phyloP scores from a whole-genome alignment of 2,113 vertebrate species.

The Sardina pilchardus region DNA sequence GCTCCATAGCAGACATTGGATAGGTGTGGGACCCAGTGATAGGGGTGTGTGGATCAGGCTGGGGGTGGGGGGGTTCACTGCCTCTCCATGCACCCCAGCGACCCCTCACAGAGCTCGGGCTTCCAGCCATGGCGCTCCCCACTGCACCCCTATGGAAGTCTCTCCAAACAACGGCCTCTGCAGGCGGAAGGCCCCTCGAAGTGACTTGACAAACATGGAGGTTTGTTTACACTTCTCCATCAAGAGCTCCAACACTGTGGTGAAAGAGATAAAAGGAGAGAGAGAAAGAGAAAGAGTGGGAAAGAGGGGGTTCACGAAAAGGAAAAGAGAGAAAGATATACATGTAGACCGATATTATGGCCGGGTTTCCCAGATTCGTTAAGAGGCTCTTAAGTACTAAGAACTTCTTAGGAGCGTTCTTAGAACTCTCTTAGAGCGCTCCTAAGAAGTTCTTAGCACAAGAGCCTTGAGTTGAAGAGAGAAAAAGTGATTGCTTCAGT shows the following conservation, averaged over 20 bases:
- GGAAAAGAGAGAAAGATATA: background rate
- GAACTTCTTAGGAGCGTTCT: no score
- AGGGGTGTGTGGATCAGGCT: background rate
- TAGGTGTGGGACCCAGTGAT: conserved; percentile 45
- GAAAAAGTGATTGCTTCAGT: no score
- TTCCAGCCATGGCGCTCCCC: conserved; percentile 7
- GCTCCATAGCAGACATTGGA: conserved; percentile 19
- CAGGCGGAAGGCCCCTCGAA: conserved; percentile 40
- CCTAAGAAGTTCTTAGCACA: no score
- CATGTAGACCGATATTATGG: no score
- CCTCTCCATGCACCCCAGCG: background rate
- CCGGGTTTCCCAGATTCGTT: no score
- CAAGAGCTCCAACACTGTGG: conserved; percentile 32
- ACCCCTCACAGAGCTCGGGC: background rate
- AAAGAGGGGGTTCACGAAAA: background rate
- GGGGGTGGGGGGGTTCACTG: background rate
- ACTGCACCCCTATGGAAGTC: conserved; percentile 45
- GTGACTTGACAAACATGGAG: conserved; percentile 53
- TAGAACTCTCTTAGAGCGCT: no score
- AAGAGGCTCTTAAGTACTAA: no score
- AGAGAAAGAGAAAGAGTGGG: background rate
- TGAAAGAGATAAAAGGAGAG: background rate
- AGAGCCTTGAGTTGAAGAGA: no score
- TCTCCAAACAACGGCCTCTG: conserved; percentile 53
- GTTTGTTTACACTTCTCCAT: conserved; percentile 45